Evolutionary conservation across 2,797 vertebrate genomes (phyloP).

Genomic region (Morelia viridis): DNA sequence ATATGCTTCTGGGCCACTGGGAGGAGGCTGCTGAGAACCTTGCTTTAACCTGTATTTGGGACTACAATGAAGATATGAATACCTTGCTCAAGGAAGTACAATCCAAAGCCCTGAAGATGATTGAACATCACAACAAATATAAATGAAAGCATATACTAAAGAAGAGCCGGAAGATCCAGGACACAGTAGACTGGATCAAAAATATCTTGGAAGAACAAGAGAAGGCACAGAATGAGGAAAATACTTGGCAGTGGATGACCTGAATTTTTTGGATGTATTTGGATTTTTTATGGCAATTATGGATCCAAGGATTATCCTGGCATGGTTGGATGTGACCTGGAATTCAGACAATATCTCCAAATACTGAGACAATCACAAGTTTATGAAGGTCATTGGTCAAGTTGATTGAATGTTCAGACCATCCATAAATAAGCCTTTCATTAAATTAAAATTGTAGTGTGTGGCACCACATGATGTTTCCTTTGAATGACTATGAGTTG

Average conservation of each 20-base stretch:
- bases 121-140: constrained; percentile 33
- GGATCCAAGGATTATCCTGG: neutral
- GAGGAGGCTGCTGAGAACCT: constrained; percentile 78
- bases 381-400: constrained; percentile 11
- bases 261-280: neutral
- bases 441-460: neutral
- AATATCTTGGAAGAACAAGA: constrained; percentile 20
- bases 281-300: constrained; percentile 30
- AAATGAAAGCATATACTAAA: constrained; percentile 4
- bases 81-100: constrained; percentile 79
- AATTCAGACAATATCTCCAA: constrained; percentile 7
- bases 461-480: neutral
- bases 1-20: constrained; percentile 80
- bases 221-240: neutral
- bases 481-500: neutral
- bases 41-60: constrained; percentile 78
- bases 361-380: neutral
- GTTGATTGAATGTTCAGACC: constrained; percentile 16
- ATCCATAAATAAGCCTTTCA: constrained; percentile 12
- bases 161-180: constrained; percentile 10
- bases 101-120: constrained; percentile 66
- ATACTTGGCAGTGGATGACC: neutral
- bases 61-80: constrained; percentile 79
- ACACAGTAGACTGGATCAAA: neutral
- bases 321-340: neutral